Conservation (phyloP, 2,113 vertebrate species). For the Eretmodus cyanostictus region DNA sequence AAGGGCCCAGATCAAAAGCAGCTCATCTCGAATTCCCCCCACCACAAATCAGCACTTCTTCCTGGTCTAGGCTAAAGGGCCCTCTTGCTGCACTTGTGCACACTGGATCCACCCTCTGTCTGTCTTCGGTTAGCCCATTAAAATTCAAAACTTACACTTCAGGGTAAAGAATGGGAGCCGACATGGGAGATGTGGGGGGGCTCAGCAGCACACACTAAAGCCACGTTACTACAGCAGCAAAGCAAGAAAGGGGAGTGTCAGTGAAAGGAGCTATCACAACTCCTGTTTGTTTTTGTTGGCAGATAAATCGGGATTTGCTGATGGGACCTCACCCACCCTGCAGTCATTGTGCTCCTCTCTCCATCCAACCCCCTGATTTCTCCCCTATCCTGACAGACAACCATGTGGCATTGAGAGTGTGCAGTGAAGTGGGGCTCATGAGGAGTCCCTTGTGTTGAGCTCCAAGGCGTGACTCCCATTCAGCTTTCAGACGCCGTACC, state of each 20-base stretch:
- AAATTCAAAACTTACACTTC: constrained; percentile 64
- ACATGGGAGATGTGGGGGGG: background rate
- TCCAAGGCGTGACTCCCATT: constrained; percentile 68
- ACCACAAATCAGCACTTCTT: constrained; percentile 60
- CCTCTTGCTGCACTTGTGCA: background rate
- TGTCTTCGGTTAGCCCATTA: constrained; percentile 50
- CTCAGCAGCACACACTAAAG: background rate
- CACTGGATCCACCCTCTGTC: constrained; percentile 42
- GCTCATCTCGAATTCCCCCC: constrained; percentile 36
- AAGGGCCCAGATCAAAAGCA: constrained; percentile 27
- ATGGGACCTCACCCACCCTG: background rate
- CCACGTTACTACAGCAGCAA: background rate
- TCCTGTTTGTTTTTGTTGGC: background rate
- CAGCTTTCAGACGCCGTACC: constrained; percentile 20
- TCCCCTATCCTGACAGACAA: constrained; percentile 18
- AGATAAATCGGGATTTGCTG: background rate
- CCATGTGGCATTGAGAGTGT: constrained; percentile 49
- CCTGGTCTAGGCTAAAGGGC: constrained; percentile 19
- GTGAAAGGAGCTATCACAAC: background rate
- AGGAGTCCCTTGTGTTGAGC: constrained; percentile 42
- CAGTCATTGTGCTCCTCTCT: constrained; percentile 1
- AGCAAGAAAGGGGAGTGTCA: background rate
- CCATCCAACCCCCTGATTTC: background rate
- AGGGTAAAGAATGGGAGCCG: constrained; percentile 25
- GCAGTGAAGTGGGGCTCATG: constrained; percentile 39